Evolutionary conservation across 2,888 invertebrate genomes (phyloP).

Genomic region (Griposia aprilina): DNA sequence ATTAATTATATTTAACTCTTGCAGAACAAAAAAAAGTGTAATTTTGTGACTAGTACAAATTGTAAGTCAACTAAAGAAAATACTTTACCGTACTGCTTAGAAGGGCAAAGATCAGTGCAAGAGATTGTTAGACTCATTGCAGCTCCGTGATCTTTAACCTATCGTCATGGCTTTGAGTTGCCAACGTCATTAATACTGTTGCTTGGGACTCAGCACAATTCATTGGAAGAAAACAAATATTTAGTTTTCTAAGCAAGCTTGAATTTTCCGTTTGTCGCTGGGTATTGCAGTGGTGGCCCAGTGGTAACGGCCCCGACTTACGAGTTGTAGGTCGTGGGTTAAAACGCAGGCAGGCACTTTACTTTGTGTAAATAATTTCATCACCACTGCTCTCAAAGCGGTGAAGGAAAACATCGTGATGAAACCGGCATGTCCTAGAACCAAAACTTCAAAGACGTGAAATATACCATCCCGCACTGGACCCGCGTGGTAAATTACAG

Average conservation of each 20-base stretch:
- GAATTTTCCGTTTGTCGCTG: not conserved
- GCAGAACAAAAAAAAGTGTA: not conserved
- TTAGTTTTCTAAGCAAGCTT: not conserved
- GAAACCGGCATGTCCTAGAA: too few relatives aligned
- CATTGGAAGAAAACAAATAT: not conserved
- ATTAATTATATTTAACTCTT: not conserved
- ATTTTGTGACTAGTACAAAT: conserved; percentile 2
- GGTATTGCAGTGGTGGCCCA: too few relatives aligned
- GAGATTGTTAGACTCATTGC: conserved; percentile 49
- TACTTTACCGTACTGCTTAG: conserved; percentile 15
- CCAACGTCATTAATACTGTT: conserved; percentile 36
- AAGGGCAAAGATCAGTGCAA: conserved; percentile 41
- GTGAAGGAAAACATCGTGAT: too few relatives aligned
- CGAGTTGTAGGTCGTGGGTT: too few relatives aligned
- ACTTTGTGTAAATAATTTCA: too few relatives aligned
- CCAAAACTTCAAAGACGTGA: too few relatives aligned
- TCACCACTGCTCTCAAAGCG: too few relatives aligned
- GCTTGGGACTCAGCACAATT: not conserved
- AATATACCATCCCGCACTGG: too few relatives aligned
- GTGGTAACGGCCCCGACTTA: too few relatives aligned
- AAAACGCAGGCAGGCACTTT: too few relatives aligned
- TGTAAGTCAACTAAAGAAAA: conserved; percentile 22
- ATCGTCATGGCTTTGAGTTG: conserved; percentile 47
- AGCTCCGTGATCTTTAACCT: conserved; percentile 46
- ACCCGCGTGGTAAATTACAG: too few relatives aligned